phyloP scores from a whole-genome alignment of 2,113 vertebrate species.

The Dipodomys ordii region DNA sequence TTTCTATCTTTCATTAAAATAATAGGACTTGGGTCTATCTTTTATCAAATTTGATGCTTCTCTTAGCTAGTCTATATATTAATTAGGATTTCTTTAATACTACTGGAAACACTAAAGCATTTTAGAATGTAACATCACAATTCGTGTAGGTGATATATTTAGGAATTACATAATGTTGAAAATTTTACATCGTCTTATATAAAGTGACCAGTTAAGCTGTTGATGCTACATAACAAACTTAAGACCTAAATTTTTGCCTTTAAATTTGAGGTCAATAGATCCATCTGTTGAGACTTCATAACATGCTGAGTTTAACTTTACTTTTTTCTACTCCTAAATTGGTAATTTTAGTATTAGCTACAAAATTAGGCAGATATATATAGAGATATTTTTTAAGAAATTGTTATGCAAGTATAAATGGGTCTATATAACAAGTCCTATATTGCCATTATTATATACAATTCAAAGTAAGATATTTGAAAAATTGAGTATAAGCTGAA shows the following conservation, averaged over 20 bases:
- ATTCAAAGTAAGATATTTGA: neutral
- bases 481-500: neutral
- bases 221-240: neutral
- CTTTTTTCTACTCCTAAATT: neutral
- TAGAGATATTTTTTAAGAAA: neutral
- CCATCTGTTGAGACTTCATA: neutral
- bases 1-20: neutral
- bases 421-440: neutral
- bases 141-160: neutral
- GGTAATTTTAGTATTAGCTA: neutral
- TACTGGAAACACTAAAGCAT: neutral
- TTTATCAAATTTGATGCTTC: neutral
- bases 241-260: neutral
- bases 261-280: neutral
- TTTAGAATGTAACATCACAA: neutral
- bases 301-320: neutral
- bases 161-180: neutral
- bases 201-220: neutral
- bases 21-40: slow-evolving; percentile 18
- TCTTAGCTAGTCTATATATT: neutral
- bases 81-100: neutral
- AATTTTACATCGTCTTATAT: neutral
- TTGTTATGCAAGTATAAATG: neutral
- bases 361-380: neutral
- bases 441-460: neutral